Evolutionary conservation across 2,888 invertebrate genomes (phyloP).

Genomic region (Eretmocerus hayati): DNA sequence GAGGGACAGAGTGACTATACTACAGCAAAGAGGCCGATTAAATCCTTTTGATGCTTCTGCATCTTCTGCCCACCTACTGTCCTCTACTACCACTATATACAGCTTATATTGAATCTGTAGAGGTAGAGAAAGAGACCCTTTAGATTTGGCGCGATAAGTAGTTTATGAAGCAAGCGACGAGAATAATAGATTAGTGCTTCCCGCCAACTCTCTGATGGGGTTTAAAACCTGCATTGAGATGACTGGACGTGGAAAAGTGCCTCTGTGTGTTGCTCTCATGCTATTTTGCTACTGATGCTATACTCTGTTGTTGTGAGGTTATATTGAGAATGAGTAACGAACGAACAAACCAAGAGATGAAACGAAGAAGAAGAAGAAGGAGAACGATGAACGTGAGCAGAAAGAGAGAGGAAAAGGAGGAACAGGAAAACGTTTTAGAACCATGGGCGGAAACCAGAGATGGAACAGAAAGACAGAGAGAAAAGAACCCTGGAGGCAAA

Average conservation of each 20-base stretch:
- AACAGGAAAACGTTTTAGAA: slow-evolving; percentile 6
- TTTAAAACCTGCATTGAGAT: too few relatives aligned
- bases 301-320: too few relatives aligned
- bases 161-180: slow-evolving; percentile 39
- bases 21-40: slow-evolving; percentile 33
- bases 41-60: slow-evolving; percentile 35
- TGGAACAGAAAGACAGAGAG: slow-evolving; percentile 7
- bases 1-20: slow-evolving; percentile 2
- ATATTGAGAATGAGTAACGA: too few relatives aligned
- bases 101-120: too few relatives aligned
- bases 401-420: slow-evolving; percentile 8
- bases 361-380: slow-evolving; percentile 9
- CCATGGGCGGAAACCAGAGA: slow-evolving; percentile 14
- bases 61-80: slow-evolving; percentile 34
- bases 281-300: too few relatives aligned
- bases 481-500: slow-evolving; percentile 35
- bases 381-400: slow-evolving; percentile 9
- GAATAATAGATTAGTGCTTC: slow-evolving; percentile 41
- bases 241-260: too few relatives aligned
- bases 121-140: too few relatives aligned
- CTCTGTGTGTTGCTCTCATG: too few relatives aligned
- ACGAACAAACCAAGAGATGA: too few relatives aligned
- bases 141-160: slow-evolving; percentile 37
- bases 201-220: slow-evolving; percentile 4
- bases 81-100: slow-evolving; percentile 23